Percentiles rank a stretch among this genome's conserved stretches.
Evolutionary conservation across 2,113 vertebrate genomes (phyloP).

Genomic region (Phoenicopterus ruber): DNA sequence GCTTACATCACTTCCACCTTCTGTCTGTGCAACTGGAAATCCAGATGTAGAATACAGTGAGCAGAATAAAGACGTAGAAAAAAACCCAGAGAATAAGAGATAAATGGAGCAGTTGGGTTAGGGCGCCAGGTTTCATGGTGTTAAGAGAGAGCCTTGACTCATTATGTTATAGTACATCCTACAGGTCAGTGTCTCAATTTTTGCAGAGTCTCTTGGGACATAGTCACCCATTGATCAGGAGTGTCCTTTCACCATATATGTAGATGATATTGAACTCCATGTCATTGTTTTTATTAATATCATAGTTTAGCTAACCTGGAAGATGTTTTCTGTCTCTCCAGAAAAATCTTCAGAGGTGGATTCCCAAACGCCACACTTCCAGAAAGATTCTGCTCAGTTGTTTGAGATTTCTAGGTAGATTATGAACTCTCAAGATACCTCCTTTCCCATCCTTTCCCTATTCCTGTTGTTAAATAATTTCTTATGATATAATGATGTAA

Average conservation of each 20-base stretch:
- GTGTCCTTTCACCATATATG: background rate
- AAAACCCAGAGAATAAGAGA: background rate
- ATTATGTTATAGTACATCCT: background rate
- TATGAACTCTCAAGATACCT: background rate
- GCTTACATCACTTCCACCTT: background rate
- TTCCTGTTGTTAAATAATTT: background rate
- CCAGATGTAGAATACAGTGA: background rate
- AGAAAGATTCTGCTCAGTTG: background rate
- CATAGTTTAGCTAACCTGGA: background rate
- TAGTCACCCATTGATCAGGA: background rate
- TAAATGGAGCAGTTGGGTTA: background rate
- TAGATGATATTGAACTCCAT: background rate
- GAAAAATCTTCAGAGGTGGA: background rate
- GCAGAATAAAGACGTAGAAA: background rate
- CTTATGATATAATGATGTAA: background rate
- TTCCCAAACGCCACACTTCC: background rate
- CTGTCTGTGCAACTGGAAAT: background rate
- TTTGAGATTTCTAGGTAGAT: background rate
- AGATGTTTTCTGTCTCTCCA: background rate
- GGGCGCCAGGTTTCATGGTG: fast-evolving
- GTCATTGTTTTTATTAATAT: background rate
- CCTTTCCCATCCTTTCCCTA: background rate
- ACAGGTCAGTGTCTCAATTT: background rate
- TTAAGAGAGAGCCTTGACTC: background rate
- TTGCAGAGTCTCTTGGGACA: background rate